A percentile compares a stretch with the other conserved stretches of the same genome.
phyloP scores from a whole-genome alignment of 2,888 invertebrate genomes.

The Torymus aiolomorphi region DNA sequence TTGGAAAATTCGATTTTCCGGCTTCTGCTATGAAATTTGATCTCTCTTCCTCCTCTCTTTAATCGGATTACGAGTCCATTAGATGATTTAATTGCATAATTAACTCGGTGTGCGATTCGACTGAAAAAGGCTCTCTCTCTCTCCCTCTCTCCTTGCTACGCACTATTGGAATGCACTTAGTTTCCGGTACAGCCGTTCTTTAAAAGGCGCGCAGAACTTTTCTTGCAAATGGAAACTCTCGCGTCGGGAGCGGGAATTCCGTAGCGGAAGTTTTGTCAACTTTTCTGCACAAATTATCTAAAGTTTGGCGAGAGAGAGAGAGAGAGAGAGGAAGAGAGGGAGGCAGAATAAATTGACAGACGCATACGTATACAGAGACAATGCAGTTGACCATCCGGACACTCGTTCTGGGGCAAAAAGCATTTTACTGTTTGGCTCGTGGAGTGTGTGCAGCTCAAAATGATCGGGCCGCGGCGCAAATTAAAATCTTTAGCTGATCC shows the following conservation, averaged over 20 bases:
- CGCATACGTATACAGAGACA: no score
- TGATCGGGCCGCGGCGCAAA: background rate
- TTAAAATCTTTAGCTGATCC: slow-evolving; percentile 15
- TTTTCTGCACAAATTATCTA: no score
- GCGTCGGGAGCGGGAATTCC: no score
- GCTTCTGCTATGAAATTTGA: slow-evolving; percentile 25
- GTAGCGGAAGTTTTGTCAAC: no score
- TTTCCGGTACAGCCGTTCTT: background rate
- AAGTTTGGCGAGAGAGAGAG: no score
- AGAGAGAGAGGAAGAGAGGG: background rate
- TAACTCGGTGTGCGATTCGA: slow-evolving; percentile 12
- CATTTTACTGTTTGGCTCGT: slow-evolving; percentile 31
- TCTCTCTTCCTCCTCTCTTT: slow-evolving; percentile 1
- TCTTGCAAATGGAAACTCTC: slow-evolving; percentile 16
- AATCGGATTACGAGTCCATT: slow-evolving; percentile 49
- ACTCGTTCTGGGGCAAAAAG: slow-evolving; percentile 4
- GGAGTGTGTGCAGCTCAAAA: background rate
- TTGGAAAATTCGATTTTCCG: slow-evolving; percentile 44
- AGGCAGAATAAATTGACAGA: slow-evolving; percentile 14
- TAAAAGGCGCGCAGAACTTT: background rate
- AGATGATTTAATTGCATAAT: slow-evolving; percentile 52
- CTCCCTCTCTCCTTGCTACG: background rate
- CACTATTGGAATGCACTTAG: slow-evolving; percentile 9
- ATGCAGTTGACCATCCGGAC: background rate
- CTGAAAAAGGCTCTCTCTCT: background rate